Conservation (phyloP, 2,888 invertebrate genomes). For the Imbricaverruca yamaguchii region DNA sequence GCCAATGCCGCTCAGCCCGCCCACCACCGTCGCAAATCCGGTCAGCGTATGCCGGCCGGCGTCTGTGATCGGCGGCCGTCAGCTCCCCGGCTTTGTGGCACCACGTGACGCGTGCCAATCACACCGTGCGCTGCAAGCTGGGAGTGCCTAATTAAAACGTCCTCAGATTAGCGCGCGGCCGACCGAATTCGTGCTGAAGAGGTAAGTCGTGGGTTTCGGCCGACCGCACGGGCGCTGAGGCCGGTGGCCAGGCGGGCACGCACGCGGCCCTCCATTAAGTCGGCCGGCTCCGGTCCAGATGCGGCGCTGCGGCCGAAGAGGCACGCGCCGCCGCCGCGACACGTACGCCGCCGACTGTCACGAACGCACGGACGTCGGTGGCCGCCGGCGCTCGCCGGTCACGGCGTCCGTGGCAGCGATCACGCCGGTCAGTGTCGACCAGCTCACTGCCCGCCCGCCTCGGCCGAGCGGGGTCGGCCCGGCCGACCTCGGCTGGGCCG, state of each 20-base stretch:
- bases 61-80: background rate
- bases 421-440: no score
- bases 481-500: background rate
- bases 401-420: background rate
- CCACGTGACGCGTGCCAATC: slow-evolving; percentile 8
- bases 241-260: background rate
- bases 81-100: background rate
- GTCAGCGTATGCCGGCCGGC: background rate
- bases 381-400: background rate
- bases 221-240: background rate
- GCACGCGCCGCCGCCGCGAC: background rate
- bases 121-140: background rate
- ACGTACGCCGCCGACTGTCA: background rate
- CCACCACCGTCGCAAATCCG: background rate
- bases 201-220: background rate
- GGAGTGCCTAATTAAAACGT: slow-evolving; percentile 17
- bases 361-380: background rate
- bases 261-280: background rate
- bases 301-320: background rate
- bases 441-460: no score
- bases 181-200: background rate
- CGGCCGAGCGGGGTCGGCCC: background rate
- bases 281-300: background rate
- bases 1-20: background rate
- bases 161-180: background rate